Base-by-base conservation (phyloP, 2,113 vertebrate genomes). In the Sphaerodactylus townsendi region DNA sequence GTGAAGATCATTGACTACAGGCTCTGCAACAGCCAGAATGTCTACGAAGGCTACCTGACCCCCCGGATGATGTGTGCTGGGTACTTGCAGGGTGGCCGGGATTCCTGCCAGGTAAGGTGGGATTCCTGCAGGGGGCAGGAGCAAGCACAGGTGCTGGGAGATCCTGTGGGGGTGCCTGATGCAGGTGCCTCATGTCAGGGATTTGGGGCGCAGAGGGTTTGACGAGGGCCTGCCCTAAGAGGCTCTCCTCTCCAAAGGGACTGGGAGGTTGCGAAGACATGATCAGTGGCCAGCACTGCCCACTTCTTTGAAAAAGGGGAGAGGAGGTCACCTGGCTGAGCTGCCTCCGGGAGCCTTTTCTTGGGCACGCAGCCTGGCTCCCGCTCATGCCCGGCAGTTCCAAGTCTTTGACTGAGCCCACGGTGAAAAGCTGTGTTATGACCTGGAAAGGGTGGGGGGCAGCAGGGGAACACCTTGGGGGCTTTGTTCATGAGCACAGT, bases 21-120 rank as follows among this genome's bases (percentile, higher is more conserved):
- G 1, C 90, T 94, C 83, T 99, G 98, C 93, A 99, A 98, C 81
- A 94, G 88, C 3, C 91, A 79, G 46, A 50, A 3, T 0, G 94
- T 97, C 64, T 99, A 99, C 0, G 80, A 90, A 64, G 96, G 96
- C 10, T 87, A 88, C 41, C 95, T 99, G 75, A 97, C 96, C 33
- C 91, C 90, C 0, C 93, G 97, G 80, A 99, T 99, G 98, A 88
- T 99, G 92, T 99, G 98, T 9, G 98, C 98, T 0, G 98, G 98
- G 0, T 91, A 97, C 87, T 92, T 98, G 48, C 81, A 90, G 0
- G 98, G 98, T 9, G 98, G 97, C 46, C 94, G 93, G 48, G 98
- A 99, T 64, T 97, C 98, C 0, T 99, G 98, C 88, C 98, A 99
- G 97, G 98, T 99, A 81, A 92, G 89, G n/a, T 3, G 25, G 48